Base-by-base conservation (phyloP, 2,888 invertebrate genomes). In the Eupithecia subfuscata region DNA sequence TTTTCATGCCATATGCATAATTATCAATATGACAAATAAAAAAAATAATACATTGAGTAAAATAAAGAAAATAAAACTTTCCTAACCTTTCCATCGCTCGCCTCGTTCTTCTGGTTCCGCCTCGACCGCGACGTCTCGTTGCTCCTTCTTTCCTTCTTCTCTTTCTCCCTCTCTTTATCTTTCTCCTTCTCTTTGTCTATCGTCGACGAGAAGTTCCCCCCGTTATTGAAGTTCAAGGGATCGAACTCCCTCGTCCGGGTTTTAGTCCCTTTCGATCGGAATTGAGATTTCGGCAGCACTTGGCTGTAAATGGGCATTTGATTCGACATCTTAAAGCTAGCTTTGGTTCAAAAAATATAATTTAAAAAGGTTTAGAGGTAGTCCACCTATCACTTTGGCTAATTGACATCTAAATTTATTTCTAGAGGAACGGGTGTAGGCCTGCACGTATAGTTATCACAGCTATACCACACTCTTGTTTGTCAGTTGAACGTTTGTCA, bases 151-250 rank as follows among this genome's bases (percentile, higher is more conserved):
- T 86, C 84, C 37, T 90, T 90, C 72, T 90, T 89, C 75, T 91
- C 80, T 85, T 37, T 67, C 18, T 67, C 65, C 6, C 22, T 34
- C 4, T 67, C 65, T 37, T 37, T 67, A 18, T 67, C 60, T 60
- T 60, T 60, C 48, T 89, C 87, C 78, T 91, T 90, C 73, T 92
- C 92, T 64, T 91, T 88, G 16, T 85, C 87, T 84, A 83, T 92
- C 87, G 74, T 67, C 40, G 75, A 73, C n/a, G 75, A 91, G 84
- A 95, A 95, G 69, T 95, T 95, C 0, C 95, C 95, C 2, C 95
- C 94, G 82, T 93, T 91, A 91, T 97, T 85, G 93, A 96, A 84
- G 95, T 97, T 83, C 94, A 97, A 87, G 83, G 97, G 90, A 93
- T 97, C 94, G 84, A 97, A 88, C 92, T 97, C 85, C 0, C 87